A percentile compares a stretch with the other conserved stretches of the same genome.
Conservation (phyloP, 2,797 vertebrate species). For the Chrysocyon brachyurus region DNA sequence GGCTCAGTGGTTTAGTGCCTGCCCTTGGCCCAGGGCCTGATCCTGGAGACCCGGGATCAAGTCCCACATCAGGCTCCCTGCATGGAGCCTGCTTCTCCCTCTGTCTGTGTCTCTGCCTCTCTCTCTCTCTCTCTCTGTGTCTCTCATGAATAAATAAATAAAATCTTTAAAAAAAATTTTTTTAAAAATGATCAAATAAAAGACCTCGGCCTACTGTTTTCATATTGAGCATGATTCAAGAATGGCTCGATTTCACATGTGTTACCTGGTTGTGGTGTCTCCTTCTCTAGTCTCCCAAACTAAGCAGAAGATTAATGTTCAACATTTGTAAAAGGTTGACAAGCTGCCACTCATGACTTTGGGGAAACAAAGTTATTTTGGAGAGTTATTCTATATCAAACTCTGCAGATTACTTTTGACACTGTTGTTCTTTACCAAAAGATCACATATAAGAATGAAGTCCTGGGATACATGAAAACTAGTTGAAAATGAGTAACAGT, state of each 20-base stretch:
- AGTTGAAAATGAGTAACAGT: slow-evolving; percentile 33
- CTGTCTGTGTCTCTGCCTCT: too few species aligned
- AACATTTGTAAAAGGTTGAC: neutral
- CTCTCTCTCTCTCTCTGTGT: too few species aligned
- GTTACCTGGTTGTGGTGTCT: neutral
- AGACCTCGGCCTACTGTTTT: neutral
- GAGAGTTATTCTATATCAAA: neutral
- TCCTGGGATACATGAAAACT: neutral
- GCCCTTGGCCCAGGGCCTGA: too few species aligned
- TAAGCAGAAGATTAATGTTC: neutral
- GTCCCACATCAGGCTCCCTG: too few species aligned
- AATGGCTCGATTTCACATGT: neutral
- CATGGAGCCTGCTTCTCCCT: too few species aligned
- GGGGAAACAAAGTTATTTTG: neutral
- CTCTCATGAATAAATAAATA: too few species aligned
- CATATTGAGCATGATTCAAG: neutral
- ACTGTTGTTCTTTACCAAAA: neutral
- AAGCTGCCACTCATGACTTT: neutral
- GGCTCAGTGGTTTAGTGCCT: too few species aligned
- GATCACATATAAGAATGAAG: slow-evolving; percentile 23
- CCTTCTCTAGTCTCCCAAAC: neutral
- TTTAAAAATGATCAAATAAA: slow-evolving; percentile 12
- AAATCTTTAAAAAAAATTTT: too few species aligned
- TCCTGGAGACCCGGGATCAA: too few species aligned
- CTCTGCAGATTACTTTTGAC: neutral